A percentile compares a stretch with the other conserved stretches of the same genome.
phyloP scores from a whole-genome alignment of 2,797 vertebrate species.

The Pipistrellus pipistrellus region DNA sequence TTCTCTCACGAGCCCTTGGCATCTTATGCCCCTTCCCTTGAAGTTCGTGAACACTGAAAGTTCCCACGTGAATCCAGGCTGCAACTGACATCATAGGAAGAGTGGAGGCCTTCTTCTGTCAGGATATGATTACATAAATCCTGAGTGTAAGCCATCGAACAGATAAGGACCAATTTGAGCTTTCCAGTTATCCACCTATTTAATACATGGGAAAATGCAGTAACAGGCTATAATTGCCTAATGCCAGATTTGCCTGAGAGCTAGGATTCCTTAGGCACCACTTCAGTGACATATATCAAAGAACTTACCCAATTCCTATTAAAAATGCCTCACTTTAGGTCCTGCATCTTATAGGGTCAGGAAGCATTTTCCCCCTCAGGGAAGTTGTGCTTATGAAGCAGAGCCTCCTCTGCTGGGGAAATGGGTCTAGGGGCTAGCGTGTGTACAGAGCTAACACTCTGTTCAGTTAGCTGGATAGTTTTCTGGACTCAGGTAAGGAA shows the following conservation, averaged over 20 bases:
- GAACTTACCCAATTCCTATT: neutral
- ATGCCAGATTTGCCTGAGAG: neutral
- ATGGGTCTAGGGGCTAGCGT: neutral
- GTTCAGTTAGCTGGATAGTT: neutral
- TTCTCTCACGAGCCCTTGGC: neutral
- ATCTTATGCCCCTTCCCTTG: neutral
- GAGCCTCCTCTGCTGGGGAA: neutral
- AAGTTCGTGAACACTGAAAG: neutral
- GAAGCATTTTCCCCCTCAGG: neutral
- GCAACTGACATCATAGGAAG: neutral
- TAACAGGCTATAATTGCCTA: neutral
- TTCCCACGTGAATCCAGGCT: neutral
- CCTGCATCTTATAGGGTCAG: neutral
- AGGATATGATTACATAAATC: neutral
- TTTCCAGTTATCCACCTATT: neutral
- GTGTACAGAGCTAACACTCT: neutral
- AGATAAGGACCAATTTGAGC: neutral
- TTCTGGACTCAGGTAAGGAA: neutral
- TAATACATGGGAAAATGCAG: neutral
- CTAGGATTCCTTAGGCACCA: neutral
- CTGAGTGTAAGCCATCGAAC: neutral
- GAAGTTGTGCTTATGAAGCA: neutral
- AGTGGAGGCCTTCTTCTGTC: neutral
- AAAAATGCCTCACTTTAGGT: neutral
- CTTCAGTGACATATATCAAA: neutral